phyloP scores from a whole-genome alignment of 1,140 invertebrate genomes.

The Tetramorium parvispinum region DNA sequence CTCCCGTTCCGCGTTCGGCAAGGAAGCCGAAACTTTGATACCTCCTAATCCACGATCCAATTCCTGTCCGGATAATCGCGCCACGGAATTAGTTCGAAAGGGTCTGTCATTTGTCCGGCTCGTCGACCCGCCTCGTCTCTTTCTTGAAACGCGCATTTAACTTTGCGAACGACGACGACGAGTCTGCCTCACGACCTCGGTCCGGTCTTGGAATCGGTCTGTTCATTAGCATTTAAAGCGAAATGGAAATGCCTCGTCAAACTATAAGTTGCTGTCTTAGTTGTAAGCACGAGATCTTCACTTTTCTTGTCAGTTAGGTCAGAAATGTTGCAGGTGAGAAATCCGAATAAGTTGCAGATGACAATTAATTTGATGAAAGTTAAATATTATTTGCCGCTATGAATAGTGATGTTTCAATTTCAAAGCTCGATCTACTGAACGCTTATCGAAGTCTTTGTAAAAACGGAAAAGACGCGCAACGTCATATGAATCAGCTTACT shows the following conservation, averaged over 20 bases:
- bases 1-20: neutral
- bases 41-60: constrained; percentile 55
- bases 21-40: constrained; percentile 2
- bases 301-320: constrained; percentile 21
- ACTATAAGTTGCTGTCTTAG: constrained; percentile 27
- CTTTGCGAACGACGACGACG: neutral
- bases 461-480: neutral
- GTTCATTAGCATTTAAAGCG: constrained; percentile 80
- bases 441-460: neutral
- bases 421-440: neutral
- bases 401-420: constrained; percentile 14
- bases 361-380: constrained; percentile 4
- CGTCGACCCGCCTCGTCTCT: neutral
- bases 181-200: neutral
- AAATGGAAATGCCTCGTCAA: constrained; percentile 65
- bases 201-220: constrained; percentile 16
- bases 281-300: constrained; percentile 3
- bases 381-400: neutral
- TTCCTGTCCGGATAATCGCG: constrained; percentile 45
- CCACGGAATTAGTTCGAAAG: constrained; percentile 49
- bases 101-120: constrained; percentile 57
- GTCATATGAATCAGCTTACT: neutral
- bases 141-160: constrained; percentile 30
- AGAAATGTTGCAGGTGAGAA: neutral
- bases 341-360: neutral